These are phyloP conservation scores for Malurus cyaneus DNA, from an alignment of 2,113 vertebrate species.

Conservation along the genomic window DNA sequence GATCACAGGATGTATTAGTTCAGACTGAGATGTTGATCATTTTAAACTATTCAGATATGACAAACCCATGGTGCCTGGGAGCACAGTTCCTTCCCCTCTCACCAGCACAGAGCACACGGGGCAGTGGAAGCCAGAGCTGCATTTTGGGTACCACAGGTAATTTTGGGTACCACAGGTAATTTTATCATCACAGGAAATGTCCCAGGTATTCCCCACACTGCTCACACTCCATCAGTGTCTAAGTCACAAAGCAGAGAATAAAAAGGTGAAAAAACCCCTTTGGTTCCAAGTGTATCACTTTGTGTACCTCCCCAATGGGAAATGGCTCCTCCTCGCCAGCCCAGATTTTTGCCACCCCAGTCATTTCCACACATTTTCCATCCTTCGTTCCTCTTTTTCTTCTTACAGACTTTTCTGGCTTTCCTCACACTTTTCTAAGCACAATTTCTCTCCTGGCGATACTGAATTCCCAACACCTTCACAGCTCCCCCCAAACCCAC, in stretches of 20 bases:
- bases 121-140: no score
- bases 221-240: background rate
- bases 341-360: no score
- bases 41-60: background rate
- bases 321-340: background rate
- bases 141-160: background rate
- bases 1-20: background rate
- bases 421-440: background rate
- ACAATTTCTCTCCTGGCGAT: background rate
- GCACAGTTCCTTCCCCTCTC: background rate
- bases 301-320: fast-evolving
- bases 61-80: background rate
- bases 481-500: background rate
- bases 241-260: background rate
- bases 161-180: no score
- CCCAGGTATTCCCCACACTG: background rate
- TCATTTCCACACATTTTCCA: background rate
- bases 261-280: background rate
- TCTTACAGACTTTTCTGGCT: background rate
- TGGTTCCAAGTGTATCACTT: no score
- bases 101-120: background rate
- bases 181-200: background rate
- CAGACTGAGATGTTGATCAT: background rate
- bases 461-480: background rate
- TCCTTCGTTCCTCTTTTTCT: background rate